Percentiles rank a stretch among this genome's conserved stretches.
Conservation (phyloP, 2,888 invertebrate genomes). For the Ormyrus thymus region DNA sequence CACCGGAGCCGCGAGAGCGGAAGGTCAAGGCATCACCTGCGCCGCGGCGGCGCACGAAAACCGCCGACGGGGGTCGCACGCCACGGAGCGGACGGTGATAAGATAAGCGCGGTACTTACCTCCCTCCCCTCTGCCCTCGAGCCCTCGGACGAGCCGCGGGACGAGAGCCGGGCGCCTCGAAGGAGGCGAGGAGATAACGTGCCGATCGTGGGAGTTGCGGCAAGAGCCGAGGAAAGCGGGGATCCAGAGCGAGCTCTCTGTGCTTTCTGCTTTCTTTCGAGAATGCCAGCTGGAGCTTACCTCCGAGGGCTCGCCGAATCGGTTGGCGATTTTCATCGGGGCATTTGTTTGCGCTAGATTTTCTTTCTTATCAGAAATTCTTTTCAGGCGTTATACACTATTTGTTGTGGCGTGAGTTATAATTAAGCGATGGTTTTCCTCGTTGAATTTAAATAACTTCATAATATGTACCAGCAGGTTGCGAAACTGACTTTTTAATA, state of each 20-base stretch:
- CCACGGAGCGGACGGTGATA: conserved; percentile 1
- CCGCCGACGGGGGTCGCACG: conserved; percentile 45
- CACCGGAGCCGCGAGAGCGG: conserved; percentile 36
- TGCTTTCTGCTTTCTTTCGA: not conserved
- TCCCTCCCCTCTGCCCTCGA: too few species aligned
- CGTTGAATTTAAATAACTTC: too few species aligned
- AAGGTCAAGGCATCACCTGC: conserved; percentile 57
- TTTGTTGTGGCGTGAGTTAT: too few species aligned
- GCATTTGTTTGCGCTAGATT: too few species aligned
- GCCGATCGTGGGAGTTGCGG: not conserved
- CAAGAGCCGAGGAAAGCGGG: conserved; percentile 7
- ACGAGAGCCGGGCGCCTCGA: not conserved
- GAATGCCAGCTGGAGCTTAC: not conserved
- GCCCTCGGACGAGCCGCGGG: not conserved
- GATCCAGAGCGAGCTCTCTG: not conserved
- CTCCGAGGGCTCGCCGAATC: too few species aligned
- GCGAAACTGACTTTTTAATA: too few species aligned
- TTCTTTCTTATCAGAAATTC: too few species aligned
- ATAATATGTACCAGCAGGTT: too few species aligned
- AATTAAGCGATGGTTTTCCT: too few species aligned
- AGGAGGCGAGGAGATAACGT: not conserved
- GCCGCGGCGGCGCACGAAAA: conserved; percentile 16
- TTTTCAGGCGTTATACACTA: too few species aligned
- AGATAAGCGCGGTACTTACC: conserved; percentile 18
- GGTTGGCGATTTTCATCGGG: too few species aligned